Base-by-base conservation (phyloP, 2,888 invertebrate species). In the Ditylenchus weischeri region DNA sequence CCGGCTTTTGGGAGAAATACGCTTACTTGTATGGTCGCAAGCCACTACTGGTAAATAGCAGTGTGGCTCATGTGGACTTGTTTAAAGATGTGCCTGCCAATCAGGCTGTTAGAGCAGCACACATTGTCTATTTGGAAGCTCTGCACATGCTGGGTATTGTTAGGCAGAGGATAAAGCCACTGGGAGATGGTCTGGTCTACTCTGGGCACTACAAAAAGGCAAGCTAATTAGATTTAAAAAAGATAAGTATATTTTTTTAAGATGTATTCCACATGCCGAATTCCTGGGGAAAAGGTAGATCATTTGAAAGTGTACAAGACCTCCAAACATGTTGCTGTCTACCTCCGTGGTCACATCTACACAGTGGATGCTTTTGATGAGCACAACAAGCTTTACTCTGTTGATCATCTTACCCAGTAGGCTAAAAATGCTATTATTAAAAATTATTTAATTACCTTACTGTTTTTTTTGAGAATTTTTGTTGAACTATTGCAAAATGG, bases 1-100 rank as follows among this genome's bases (percentile, higher is more conserved):
- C 78, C 19, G 66, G 70, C 5, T 77, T 80, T 66, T 80, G 80
- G 80, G 76, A 78, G 65, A 78, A 78, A 60, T 81, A 78, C 63
- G 78, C 76, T 0, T 80, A 80, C 70, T 69, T 78, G 13, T 73
- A 74, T 64, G 67, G 72, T 51, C 62, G 75, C 51, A 72, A 76
- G 54, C 72, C 74, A 18, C 67, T 80, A 10, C 69, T 76, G 38
- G 77, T 80, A 66, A 76, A 76, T 64, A 74, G 74, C 60, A 74
- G 73, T 49, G 79, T 80, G 2, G 77, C 76, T 38, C 78, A 79
- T 62, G 70, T 72, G 19, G 75, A 73, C 64, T 64, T 77, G 60
- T 57, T 66, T 23, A 69, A 68, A 51, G 23, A 48, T 50, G 47
- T 38, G 18, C 19, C 54, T 1, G 60, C 72, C 21, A 76, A 72